Conservation (phyloP, 2,113 vertebrate species). For the Oophaga pumilio region DNA sequence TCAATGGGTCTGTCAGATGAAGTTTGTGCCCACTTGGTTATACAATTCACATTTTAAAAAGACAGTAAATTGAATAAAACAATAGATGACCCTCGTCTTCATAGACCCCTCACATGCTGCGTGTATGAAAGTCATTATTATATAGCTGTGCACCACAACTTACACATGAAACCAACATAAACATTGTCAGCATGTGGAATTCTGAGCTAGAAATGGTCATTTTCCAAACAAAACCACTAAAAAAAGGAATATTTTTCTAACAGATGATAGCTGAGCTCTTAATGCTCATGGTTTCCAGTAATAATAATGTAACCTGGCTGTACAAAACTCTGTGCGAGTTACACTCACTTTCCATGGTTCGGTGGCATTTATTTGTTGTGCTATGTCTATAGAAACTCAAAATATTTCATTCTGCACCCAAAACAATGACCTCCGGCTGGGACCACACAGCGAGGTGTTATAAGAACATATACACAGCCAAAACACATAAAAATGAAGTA, state of each 20-base stretch:
- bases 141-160: neutral
- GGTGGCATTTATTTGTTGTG: neutral
- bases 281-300: neutral
- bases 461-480: constrained; percentile 8
- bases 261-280: neutral
- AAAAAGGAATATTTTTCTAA: neutral
- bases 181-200: neutral
- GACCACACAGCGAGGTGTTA: constrained; percentile 30
- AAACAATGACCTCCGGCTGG: neutral
- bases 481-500: constrained; percentile 11
- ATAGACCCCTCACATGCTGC: neutral
- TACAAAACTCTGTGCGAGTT: neutral
- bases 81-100: too few relatives aligned
- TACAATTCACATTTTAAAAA: too few relatives aligned
- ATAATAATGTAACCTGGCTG: neutral
- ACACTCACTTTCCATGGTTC: neutral
- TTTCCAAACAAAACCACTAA: neutral
- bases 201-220: neutral
- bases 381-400: constrained; percentile 22
- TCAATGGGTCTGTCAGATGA: too few relatives aligned
- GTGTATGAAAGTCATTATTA: neutral
- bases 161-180: neutral
- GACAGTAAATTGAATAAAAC: too few relatives aligned
- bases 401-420: neutral
- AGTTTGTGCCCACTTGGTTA: too few relatives aligned